phyloP scores from a whole-genome alignment of 2,888 invertebrate species.

The Horisme vitalbata region DNA sequence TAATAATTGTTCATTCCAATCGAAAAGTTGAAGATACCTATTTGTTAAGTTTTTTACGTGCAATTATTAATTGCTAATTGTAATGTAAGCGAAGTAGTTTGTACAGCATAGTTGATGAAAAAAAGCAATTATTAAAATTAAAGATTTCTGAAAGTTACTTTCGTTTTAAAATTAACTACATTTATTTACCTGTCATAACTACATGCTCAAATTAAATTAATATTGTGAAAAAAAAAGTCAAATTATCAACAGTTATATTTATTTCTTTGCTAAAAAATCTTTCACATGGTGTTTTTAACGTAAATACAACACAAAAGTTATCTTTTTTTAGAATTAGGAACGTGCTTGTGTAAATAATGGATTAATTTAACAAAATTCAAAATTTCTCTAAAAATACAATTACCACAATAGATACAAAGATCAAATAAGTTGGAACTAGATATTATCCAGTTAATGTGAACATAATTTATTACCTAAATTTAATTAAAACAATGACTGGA shows the following conservation, averaged over 20 bases:
- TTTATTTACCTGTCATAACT: too few relatives aligned
- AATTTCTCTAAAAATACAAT: slow-evolving; percentile 39
- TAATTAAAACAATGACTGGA: slow-evolving; percentile 33
- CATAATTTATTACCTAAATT: slow-evolving; percentile 25
- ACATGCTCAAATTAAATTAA: too few relatives aligned
- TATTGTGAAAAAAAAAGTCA: slow-evolving; percentile 35
- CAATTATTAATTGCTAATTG: slow-evolving; percentile 83
- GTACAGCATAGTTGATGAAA: slow-evolving; percentile 82
- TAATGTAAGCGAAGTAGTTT: slow-evolving; percentile 82
- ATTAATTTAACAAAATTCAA: slow-evolving; percentile 40
- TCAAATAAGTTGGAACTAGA: slow-evolving; percentile 29
- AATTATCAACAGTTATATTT: slow-evolving; percentile 76
- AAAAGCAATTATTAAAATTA: slow-evolving; percentile 82
- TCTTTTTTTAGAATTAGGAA: slow-evolving; percentile 53
- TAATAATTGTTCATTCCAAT: slow-evolving; percentile 82
- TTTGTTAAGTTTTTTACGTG: slow-evolving; percentile 84
- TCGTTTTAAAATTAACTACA: slow-evolving; percentile 39
- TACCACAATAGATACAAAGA: slow-evolving; percentile 22
- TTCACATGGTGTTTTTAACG: slow-evolving; percentile 52
- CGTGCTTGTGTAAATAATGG: slow-evolving; percentile 49
- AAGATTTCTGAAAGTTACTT: slow-evolving; percentile 76
- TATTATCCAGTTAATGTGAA: slow-evolving; percentile 18
- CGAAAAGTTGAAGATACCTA: slow-evolving; percentile 81
- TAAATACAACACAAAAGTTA: slow-evolving; percentile 61
- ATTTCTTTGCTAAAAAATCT: slow-evolving; percentile 71